Percentiles rank a stretch among this genome's conserved stretches.
These are phyloP conservation scores for Pollimyrus isidori DNA, from an alignment of 2,113 vertebrate genomes.

Conservation along the genomic window DNA sequence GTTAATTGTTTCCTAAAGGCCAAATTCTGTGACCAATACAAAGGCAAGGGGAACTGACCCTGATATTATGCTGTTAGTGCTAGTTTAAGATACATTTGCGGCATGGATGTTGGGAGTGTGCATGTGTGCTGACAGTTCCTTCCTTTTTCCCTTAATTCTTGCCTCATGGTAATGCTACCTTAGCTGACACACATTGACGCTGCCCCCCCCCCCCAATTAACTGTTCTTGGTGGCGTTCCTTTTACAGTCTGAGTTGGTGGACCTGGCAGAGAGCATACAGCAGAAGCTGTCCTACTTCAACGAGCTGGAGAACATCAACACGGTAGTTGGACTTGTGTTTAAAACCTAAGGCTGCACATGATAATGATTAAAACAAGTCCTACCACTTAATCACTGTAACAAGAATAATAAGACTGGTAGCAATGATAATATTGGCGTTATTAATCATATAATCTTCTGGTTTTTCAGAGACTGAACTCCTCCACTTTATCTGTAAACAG, in stretches of 20 bases:
- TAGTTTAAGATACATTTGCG: not conserved
- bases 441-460: not conserved
- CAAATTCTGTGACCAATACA: not conserved
- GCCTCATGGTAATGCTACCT: not conserved
- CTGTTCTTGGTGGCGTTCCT: conserved; percentile 17
- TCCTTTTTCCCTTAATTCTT: not conserved
- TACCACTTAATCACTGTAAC: not conserved
- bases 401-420: not conserved
- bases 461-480: conserved; percentile 84
- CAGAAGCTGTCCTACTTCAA: conserved; percentile 98
- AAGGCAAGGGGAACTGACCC: not conserved
- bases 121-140: not conserved
- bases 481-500: conserved; percentile 89
- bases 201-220: not conserved
- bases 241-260: conserved; percentile 82
- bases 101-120: not conserved
- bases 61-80: not conserved
- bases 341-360: not conserved
- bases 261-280: conserved; percentile 90
- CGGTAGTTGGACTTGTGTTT: conserved; percentile 55
- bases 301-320: conserved; percentile 90
- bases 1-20: not conserved
- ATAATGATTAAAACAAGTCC: not conserved
- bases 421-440: not conserved
- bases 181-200: not conserved